These are phyloP conservation scores for Adoxophyes honmai DNA, from an alignment of 1,140 invertebrate species.

Conservation along the genomic window DNA sequence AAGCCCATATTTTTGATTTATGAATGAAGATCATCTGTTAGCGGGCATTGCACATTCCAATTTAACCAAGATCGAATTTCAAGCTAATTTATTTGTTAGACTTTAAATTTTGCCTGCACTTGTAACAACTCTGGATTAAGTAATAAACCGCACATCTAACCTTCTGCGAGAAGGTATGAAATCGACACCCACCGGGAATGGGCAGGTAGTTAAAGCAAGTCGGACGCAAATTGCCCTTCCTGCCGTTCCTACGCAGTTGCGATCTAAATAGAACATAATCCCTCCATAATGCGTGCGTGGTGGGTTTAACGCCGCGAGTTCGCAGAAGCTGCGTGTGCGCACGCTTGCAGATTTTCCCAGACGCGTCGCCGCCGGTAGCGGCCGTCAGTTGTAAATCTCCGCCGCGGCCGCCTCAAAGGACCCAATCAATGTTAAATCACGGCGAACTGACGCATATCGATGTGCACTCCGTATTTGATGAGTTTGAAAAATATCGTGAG, in stretches of 20 bases:
- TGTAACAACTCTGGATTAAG: too few relatives aligned
- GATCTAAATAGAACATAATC: neutral
- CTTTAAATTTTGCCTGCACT: too few relatives aligned
- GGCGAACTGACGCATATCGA: conserved; percentile 46
- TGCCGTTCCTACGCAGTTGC: neutral
- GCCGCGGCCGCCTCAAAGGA: conserved; percentile 45
- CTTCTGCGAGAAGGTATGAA: neutral
- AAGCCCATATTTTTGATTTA: too few relatives aligned
- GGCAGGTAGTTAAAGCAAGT: neutral
- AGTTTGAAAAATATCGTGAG: conserved; percentile 36
- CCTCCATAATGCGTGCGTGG: neutral
- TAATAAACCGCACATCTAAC: too few relatives aligned
- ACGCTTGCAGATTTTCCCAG: neutral
- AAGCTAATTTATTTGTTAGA: too few relatives aligned
- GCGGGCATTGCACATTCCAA: too few relatives aligned
- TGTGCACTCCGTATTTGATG: conserved; percentile 26
- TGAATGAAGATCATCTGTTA: too few relatives aligned
- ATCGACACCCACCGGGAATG: neutral
- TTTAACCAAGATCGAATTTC: too few relatives aligned
- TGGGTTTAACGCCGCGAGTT: neutral
- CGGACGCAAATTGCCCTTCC: neutral
- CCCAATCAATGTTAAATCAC: conserved; percentile 65
- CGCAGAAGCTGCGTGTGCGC: neutral
- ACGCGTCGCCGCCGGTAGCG: conserved; percentile 49
- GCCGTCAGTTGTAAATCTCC: conserved; percentile 54